Conservation (phyloP, 2,888 invertebrate species). For the Macaria notata region DNA sequence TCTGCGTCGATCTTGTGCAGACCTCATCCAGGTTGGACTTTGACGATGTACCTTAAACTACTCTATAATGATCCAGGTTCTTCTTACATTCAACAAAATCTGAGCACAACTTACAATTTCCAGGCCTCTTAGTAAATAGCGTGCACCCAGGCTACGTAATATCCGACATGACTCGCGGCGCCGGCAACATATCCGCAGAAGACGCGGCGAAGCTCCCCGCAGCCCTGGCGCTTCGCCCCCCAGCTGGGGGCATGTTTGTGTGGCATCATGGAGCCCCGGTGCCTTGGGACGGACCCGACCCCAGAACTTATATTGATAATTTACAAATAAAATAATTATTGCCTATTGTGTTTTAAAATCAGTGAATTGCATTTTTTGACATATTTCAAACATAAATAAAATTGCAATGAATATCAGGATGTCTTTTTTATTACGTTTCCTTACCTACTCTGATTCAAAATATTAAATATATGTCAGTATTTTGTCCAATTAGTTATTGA, state of each 20-base stretch:
- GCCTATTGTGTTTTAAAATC: too few species aligned
- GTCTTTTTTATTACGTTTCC: too few species aligned
- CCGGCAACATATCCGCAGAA: constrained; percentile 53
- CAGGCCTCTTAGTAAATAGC: constrained; percentile 65
- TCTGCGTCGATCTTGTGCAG: too few species aligned
- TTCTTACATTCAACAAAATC: not conserved
- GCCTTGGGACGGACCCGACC: constrained; percentile 68
- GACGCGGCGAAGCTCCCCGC: constrained; percentile 50
- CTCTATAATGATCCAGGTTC: too few species aligned
- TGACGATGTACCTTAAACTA: too few species aligned
- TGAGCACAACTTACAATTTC: not conserved
- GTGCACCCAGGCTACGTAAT: constrained; percentile 74
- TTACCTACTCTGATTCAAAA: too few species aligned
- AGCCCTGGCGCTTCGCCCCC: constrained; percentile 43
- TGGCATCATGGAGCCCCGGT: constrained; percentile 62
- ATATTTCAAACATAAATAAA: too few species aligned
- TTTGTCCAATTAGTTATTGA: too few species aligned
- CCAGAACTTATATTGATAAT: constrained; percentile 61
- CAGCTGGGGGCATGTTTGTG: constrained; percentile 51
- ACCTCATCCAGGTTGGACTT: too few species aligned
- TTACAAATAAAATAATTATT: not conserved
- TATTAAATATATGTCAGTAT: too few species aligned
- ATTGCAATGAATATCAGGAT: too few species aligned
- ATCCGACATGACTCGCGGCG: constrained; percentile 69
- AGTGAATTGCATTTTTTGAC: too few species aligned